A percentile compares a stretch with the other conserved stretches of the same genome.
These are phyloP conservation scores for Physeter macrocephalus DNA, from an alignment of 2,113 vertebrate genomes.

Conservation along the genomic window DNA sequence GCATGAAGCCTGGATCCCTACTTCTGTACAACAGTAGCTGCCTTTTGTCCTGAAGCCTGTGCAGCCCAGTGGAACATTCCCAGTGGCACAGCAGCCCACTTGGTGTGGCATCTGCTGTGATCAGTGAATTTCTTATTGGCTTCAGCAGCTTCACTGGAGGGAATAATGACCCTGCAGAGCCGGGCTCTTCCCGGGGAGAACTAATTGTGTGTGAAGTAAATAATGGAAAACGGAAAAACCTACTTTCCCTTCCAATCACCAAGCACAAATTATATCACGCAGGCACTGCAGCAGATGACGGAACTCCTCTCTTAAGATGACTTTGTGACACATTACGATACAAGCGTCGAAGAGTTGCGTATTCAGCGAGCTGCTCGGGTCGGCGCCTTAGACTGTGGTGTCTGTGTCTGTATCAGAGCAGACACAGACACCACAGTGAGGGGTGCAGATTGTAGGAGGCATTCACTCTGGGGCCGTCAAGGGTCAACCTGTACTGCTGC, in stretches of 20 bases:
- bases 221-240: background rate
- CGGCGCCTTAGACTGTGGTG: accelerated
- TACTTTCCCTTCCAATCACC: background rate
- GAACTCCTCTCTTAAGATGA: background rate
- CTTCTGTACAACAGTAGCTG: background rate
- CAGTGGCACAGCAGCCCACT: background rate
- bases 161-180: background rate
- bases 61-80: background rate
- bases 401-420: background rate
- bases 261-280: accelerated
- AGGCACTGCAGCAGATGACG: accelerated
- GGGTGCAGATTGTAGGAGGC: background rate
- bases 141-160: background rate
- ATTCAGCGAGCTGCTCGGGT: background rate
- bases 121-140: background rate
- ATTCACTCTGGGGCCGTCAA: accelerated
- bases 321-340: accelerated
- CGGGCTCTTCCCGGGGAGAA: background rate
- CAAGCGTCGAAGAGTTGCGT: background rate
- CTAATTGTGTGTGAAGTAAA: background rate
- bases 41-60: background rate
- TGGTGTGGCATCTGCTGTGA: background rate
- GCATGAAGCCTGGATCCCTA: accelerated
- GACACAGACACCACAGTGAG: too few relatives aligned
- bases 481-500: accelerated